phyloP scores from a whole-genome alignment of 2,797 vertebrate genomes.

The Parauchenoglanis punctatus region DNA sequence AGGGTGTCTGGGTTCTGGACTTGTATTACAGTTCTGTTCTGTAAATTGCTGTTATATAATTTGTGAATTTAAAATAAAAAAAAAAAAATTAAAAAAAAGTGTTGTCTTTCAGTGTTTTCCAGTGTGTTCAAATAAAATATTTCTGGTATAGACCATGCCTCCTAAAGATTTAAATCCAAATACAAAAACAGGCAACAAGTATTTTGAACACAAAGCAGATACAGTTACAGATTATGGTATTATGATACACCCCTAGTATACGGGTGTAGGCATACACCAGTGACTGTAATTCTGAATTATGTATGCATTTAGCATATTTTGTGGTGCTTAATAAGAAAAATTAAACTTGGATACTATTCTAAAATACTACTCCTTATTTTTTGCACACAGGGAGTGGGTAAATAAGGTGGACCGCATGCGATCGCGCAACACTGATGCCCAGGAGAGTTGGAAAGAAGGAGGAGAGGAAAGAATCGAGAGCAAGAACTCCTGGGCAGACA shows the following conservation, averaged over 20 bases:
- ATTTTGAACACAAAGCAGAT: not conserved
- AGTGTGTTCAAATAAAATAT: not conserved
- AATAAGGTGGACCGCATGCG: conserved; percentile 78
- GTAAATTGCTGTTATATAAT: not conserved
- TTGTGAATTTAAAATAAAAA: not conserved
- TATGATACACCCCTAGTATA: not conserved
- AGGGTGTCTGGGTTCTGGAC: not conserved
- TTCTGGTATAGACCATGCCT: not conserved
- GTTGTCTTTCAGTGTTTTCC: not conserved
- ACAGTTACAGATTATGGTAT: not conserved
- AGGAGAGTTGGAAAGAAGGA: conserved; percentile 82
- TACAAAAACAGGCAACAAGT: not conserved
- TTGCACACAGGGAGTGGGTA: conserved; percentile 81
- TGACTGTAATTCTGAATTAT: not conserved
- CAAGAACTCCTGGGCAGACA: conserved; percentile 73
- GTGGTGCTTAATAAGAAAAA: not conserved
- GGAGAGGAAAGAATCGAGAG: conserved; percentile 75
- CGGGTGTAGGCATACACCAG: not conserved
- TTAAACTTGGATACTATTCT: not conserved
- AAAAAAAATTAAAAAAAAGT: not conserved
- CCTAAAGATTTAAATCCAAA: not conserved
- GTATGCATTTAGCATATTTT: not conserved
- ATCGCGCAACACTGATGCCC: conserved; percentile 76
- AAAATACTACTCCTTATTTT: too few species aligned
- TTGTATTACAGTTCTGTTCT: not conserved